phyloP scores from a whole-genome alignment of 2,113 vertebrate species.

The pig (Sus scrofa) region T2T-Sscrofa CM000817.6:45009501-45010000 shows the following conservation, averaged over 20 bases:
- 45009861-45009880: slow-evolving; percentile 89
- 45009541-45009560: not conserved
- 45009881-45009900: slow-evolving; percentile 85
- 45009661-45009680: not conserved
- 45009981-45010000: not conserved
- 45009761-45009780: slow-evolving; percentile 78
- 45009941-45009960: slow-evolving; percentile 56
- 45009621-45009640: fast-evolving
- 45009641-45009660: fast-evolving
- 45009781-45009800: slow-evolving; percentile 86
- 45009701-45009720: not conserved
- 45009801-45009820: slow-evolving; percentile 84
- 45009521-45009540: not conserved
- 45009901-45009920: slow-evolving; percentile 84
- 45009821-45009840: slow-evolving; percentile 89
- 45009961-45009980: not conserved
- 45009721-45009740: not conserved
- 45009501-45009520: not conserved
- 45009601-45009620: fast-evolving
- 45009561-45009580: no score
- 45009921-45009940: slow-evolving; percentile 70
- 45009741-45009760: slow-evolving; percentile 65
- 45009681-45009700: not conserved
- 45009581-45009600: not conserved
- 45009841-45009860: slow-evolving; percentile 87